Base-by-base conservation (phyloP, 2,113 vertebrate species). In the Nothoprocta perdicaria region DNA sequence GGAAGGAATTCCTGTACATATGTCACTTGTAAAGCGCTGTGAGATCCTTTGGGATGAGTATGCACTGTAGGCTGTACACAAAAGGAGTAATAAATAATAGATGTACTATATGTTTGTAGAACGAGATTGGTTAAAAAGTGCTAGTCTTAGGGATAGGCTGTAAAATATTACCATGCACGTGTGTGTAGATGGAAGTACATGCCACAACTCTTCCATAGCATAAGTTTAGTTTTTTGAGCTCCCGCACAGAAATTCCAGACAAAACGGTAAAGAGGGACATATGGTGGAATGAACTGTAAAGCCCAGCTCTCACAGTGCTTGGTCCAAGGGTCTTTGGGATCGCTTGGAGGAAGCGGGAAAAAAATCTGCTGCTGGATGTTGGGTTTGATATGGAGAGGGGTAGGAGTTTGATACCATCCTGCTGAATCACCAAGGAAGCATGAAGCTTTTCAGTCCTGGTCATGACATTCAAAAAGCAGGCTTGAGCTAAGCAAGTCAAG, bases 1-100 rank as follows among this genome's bases (percentile, higher is more conserved):
- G 60, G 90, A 86, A 93, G 84, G 74, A 92, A 95, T 88, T 92
- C 90, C 90, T 76, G 23, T 48, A 76, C n/a, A 4, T 63, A 29
- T 41, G 74, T 79, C 53, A 86, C 58, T 73, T 86, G 43, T 78
- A 82, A 90, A 90, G 53, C 15, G 60, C 63, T 4, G 1, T 0
- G 0, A 76, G 88, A 80, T n/a, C 41, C 33, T 90, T 50, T 55
- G 57, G 27, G 46, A 18, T 60, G 86, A 77, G 77, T 67, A 48
- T 23, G 33, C 50, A 43, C 45, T 50, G 18, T 60, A 18, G 79
- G 38, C 33, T 63, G 31, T 33, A 55, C 63, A 41, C 22, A 53
- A 66, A 79, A 82, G 45, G n/a, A 81, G 50, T 83, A 69, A 80
- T 15, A 82, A 77, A 48, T 55, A 73, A 82, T 8, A 77, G 61